These are phyloP conservation scores for Cheilosia scutellata DNA, from an alignment of 2,888 invertebrate genomes.

Conservation along the genomic window DNA sequence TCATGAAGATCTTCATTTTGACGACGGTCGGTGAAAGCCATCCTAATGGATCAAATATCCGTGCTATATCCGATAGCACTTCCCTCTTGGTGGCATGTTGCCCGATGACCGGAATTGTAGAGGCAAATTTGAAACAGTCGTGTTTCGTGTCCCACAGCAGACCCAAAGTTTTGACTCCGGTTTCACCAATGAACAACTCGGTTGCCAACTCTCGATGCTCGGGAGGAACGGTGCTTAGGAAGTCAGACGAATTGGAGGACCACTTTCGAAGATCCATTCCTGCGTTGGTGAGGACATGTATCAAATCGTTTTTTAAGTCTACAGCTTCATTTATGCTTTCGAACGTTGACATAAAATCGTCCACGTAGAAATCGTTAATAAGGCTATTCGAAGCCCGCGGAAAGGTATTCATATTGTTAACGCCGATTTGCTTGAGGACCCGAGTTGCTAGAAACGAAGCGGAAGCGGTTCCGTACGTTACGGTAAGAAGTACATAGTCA, in stretches of 20 bases:
- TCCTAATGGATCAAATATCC: constrained; percentile 26
- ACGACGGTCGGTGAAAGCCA: constrained; percentile 22
- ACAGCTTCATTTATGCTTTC: constrained; percentile 26
- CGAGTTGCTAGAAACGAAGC: constrained; percentile 34
- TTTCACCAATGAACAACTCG: constrained; percentile 21
- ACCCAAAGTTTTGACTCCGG: constrained; percentile 37
- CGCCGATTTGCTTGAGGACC: constrained; percentile 29
- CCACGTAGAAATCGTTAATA: constrained; percentile 40
- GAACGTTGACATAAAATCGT: constrained; percentile 30
- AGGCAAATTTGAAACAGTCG: constrained; percentile 40
- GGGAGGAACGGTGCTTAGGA: constrained; percentile 12
- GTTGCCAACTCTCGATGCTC: constrained; percentile 31
- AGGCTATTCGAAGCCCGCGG: constrained; percentile 21
- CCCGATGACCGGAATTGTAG: background rate
- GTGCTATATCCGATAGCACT: constrained; percentile 34
- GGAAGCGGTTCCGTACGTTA: constrained; percentile 33
- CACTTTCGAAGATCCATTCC: constrained; percentile 53
- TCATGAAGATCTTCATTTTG: constrained; percentile 34
- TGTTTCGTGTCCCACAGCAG: constrained; percentile 28
- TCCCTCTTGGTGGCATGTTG: constrained; percentile 16
- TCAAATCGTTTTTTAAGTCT: constrained; percentile 8
- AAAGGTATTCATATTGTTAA: constrained; percentile 2
- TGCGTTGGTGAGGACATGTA: background rate
- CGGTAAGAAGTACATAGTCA: constrained; percentile 18
- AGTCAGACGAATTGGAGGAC: constrained; percentile 47